phyloP scores from a whole-genome alignment of 1,140 invertebrate genomes.

The Cardiocondyla obscurior region DNA sequence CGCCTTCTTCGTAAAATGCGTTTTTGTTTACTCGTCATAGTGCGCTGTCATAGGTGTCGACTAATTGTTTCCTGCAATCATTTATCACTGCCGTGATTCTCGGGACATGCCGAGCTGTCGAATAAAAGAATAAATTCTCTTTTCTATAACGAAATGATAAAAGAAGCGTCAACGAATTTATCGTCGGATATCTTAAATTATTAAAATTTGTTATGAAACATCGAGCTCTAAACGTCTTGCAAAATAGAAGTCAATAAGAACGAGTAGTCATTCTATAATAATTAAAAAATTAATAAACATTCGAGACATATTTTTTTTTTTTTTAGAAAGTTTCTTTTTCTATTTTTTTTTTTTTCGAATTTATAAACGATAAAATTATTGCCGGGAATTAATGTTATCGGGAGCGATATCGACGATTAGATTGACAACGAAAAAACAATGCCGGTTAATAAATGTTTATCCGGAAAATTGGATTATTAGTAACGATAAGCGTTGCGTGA shows the following conservation, averaged over 20 bases:
- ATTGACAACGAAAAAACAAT: constrained; percentile 1
- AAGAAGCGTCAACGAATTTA: not conserved
- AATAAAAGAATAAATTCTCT: not conserved
- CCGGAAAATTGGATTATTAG: not conserved
- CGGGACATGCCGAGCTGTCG: not conserved
- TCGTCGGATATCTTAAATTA: too few relatives aligned
- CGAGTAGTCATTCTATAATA: not conserved
- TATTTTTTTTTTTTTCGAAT: not conserved
- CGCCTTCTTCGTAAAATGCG: not conserved
- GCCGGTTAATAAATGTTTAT: not conserved
- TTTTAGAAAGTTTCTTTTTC: not conserved
- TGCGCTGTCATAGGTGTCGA: not conserved
- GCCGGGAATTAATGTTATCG: not conserved
- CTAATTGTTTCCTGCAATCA: constrained; percentile 35
- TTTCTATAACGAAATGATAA: not conserved
- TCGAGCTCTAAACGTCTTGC: not conserved
- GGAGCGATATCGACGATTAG: not conserved
- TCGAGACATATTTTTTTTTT: too few relatives aligned
- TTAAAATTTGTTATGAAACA: too few relatives aligned
- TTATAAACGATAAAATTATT: not conserved
- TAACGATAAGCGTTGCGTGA: not conserved
- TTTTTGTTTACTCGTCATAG: constrained; percentile 9
- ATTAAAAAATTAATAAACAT: too few relatives aligned
- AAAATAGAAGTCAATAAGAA: not conserved
- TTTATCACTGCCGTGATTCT: not conserved